Base-by-base conservation (phyloP, 2,888 invertebrate species). In the Ischnus inquisitorius region DNA sequence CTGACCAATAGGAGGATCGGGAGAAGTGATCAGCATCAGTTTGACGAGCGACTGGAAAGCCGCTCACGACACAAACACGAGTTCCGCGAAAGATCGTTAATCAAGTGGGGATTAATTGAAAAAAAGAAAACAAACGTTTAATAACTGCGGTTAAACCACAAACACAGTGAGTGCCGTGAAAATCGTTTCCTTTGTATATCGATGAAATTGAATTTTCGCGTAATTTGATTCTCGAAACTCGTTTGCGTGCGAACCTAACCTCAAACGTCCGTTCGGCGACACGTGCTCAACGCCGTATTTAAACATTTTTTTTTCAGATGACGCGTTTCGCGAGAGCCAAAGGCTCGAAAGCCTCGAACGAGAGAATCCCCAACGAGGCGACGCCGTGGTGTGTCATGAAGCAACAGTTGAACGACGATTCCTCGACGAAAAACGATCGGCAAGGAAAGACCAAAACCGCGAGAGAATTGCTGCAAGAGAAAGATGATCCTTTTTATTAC, bases 371-470 rank as follows among this genome's bases (percentile, higher is more conserved):
- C 1, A 96, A 96, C 90, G 95, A 96, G 67, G 94, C 96, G 60
- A 97, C 97, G 51, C 95, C 97, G 90, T 97, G 97, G 97, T 94
- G 95, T 82, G 95, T 95, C 79, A 96, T 97, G 95, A 96, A 96
- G 91, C 94, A 95, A 85, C 96, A 96, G 87, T 91, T 96, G 19
- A 87, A 95, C 65, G 93, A 88, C 10, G 85, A 81, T 60, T 62
- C 80, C 22, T 84, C 84, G 19, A 85, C 85, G n/a, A 75, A 89
- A 67, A 75, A 72, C n/a, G 1, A 46, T 12, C 12, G 25, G 1
- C 72, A 76, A 22, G 77, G 84, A 14, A 90, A 86, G 78, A 60
- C 84, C 8, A 93, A 91, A 84, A 87, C 90, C n/a, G 92, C 90
- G 0, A 91, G 89, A 78, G 86, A 92, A 71, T 86, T 92, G 25